Evolutionary conservation across 2,888 invertebrate genomes (phyloP).

Genomic region (Dryadula phaetusa): DNA sequence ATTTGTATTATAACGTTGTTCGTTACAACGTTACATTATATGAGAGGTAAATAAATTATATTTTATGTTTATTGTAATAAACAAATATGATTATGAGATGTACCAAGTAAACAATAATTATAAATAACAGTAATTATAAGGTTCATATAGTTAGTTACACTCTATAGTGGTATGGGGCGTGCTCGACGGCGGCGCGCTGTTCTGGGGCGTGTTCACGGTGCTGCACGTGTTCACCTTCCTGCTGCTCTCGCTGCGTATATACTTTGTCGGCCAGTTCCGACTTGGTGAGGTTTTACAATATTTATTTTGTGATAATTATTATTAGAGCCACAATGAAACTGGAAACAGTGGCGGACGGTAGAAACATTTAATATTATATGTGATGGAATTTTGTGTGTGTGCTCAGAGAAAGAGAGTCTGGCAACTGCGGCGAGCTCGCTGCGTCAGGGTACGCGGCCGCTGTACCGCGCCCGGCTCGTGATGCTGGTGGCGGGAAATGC

Average conservation of each 20-base stretch:
- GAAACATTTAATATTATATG: no score
- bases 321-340: no score
- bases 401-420: slow-evolving; percentile 62
- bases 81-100: no score
- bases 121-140: no score
- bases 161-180: slow-evolving; percentile 87
- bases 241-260: slow-evolving; percentile 88
- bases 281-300: slow-evolving; percentile 75
- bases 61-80: no score
- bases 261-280: slow-evolving; percentile 91
- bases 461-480: slow-evolving; percentile 81
- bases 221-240: slow-evolving; percentile 88
- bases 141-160: not conserved
- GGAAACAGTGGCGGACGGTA: no score
- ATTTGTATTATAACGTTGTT: no score
- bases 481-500: slow-evolving; percentile 86
- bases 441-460: slow-evolving; percentile 61
- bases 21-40: no score
- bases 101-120: no score
- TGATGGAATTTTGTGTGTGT: not conserved
- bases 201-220: slow-evolving; percentile 91
- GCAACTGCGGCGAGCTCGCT: slow-evolving; percentile 64
- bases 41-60: no score
- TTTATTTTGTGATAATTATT: no score
- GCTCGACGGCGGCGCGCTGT: slow-evolving; percentile 86